Evolutionary conservation across 2,113 vertebrate species (phyloP).

Genomic region (Crotalus horridus): DNA sequence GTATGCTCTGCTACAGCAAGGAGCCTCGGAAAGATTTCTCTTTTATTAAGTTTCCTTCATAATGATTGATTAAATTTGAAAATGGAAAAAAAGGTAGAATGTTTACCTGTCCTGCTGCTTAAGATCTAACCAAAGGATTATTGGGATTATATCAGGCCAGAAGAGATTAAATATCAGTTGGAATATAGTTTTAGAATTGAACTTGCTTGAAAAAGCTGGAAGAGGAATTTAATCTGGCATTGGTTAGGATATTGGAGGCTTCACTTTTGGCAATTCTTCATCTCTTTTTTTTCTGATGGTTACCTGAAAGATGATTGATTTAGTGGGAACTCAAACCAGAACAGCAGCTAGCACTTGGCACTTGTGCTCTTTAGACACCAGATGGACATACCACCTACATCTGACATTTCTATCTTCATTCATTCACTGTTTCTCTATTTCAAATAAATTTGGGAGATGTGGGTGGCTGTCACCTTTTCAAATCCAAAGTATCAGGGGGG

Average conservation of each 20-base stretch:
- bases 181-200: background rate
- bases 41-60: background rate
- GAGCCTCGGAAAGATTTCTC: background rate
- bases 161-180: background rate
- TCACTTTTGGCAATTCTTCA: slow-evolving; percentile 10
- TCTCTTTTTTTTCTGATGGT: slow-evolving; percentile 28
- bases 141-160: background rate
- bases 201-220: background rate
- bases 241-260: background rate
- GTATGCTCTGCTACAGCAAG: background rate
- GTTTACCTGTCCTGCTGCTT: background rate
- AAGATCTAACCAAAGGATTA: background rate
- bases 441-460: background rate
- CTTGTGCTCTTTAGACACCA: background rate
- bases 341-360: slow-evolving; percentile 24
- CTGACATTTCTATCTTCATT: background rate
- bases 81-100: background rate
- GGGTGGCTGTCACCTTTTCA: background rate
- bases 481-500: background rate
- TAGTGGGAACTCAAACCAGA: slow-evolving; percentile 25
- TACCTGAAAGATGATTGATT: background rate
- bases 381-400: background rate
- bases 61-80: background rate
- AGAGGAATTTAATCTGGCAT: slow-evolving; percentile 23
- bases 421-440: background rate